Evolutionary conservation across 1,140 invertebrate species (phyloP).

Genomic region (Metopolophium dirhodum): DNA sequence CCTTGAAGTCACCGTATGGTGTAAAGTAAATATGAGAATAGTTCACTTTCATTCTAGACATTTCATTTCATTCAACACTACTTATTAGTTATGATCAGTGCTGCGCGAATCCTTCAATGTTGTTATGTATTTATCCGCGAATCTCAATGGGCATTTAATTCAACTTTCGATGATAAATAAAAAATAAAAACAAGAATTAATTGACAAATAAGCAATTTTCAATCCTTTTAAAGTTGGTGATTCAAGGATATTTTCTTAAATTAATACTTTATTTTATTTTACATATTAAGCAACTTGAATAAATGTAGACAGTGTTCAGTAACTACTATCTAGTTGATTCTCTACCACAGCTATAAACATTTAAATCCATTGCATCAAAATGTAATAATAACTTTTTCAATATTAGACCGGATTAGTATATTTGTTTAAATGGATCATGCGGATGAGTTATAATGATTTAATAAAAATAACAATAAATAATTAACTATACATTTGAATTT

Average conservation of each 20-base stretch:
- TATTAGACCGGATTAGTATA: neutral
- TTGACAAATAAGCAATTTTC: neutral
- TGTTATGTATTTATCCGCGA: neutral
- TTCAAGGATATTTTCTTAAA: neutral
- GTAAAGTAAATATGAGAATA: neutral
- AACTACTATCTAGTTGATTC: neutral
- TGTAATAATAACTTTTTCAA: too few relatives aligned
- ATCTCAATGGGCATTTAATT: neutral
- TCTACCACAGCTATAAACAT: neutral
- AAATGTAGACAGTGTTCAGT: neutral
- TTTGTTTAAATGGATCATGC: too few relatives aligned
- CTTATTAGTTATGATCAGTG: neutral
- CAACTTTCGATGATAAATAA: neutral
- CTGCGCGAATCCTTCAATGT: neutral
- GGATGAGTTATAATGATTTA: too few relatives aligned
- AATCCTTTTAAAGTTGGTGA: neutral
- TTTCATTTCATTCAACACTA: neutral
- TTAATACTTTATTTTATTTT: neutral
- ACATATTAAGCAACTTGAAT: neutral
- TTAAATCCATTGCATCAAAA: neutral
- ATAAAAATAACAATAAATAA: too few relatives aligned
- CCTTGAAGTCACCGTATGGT: neutral
- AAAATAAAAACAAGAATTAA: neutral
- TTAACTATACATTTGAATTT: neutral
- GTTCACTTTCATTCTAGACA: neutral